phyloP scores from a whole-genome alignment of 2,113 vertebrate species.

The Campylorhamphus procurvoides region DNA sequence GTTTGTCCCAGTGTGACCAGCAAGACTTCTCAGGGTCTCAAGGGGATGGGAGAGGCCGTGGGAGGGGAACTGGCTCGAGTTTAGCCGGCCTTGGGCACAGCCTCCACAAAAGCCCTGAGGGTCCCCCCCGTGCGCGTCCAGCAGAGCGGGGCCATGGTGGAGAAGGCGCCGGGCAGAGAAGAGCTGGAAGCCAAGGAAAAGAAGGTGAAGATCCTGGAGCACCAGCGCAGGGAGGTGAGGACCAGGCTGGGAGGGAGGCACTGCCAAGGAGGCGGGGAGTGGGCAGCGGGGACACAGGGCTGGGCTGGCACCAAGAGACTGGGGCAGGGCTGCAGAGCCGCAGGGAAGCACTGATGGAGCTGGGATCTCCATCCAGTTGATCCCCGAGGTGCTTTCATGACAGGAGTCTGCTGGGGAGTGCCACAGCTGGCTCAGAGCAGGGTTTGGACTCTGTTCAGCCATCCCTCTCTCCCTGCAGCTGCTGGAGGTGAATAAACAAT shows the following conservation, averaged over 20 bases:
- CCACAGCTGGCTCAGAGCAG: not conserved
- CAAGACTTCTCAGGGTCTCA: not conserved
- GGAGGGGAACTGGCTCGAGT: not conserved
- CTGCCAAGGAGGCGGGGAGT: not conserved
- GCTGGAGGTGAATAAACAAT: constrained; percentile 98
- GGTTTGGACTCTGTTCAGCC: not conserved
- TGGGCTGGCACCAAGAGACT: not conserved
- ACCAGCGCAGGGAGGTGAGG: constrained; percentile 94
- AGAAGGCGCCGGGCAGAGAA: constrained; percentile 60
- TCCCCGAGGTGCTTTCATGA: not conserved
- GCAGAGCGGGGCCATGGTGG: constrained; percentile 55
- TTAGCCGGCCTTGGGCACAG: not conserved
- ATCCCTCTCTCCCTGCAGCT: constrained; percentile 76
- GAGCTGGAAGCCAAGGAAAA: constrained; percentile 78
- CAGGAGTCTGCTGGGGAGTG: not conserved
- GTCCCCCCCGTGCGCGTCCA: constrained; percentile 26
- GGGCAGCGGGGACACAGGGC: not conserved
- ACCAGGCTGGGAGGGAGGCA: constrained; percentile 17
- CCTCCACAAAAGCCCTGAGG: constrained; percentile 38
- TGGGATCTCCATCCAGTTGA: not conserved
- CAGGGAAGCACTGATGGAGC: not conserved
- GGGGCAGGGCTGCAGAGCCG: not conserved
- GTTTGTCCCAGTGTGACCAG: not conserved
- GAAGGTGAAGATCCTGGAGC: constrained; percentile 96
- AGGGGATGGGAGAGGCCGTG: not conserved